Conservation (phyloP, 1,140 invertebrate species). For the Probaryconus sp. region DNA sequence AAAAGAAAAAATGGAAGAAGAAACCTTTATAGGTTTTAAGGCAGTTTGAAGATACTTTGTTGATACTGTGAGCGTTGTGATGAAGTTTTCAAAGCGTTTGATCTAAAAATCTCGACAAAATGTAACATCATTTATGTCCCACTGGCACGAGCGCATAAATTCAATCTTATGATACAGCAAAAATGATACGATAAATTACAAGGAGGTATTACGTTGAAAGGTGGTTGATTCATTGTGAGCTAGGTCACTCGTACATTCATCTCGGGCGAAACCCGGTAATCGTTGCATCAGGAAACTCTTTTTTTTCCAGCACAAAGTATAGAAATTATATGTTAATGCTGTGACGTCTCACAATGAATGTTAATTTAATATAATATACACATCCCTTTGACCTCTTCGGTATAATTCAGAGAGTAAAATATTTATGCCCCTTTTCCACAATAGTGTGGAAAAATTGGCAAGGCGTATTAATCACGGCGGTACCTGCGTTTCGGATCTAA, state of each 20-base stretch:
- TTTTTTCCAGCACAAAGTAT: constrained; percentile 16
- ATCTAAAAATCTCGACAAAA: too few species aligned
- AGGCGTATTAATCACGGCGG: too few species aligned
- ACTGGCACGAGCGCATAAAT: constrained; percentile 5
- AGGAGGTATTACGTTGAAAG: constrained; percentile 29
- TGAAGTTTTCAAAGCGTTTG: too few species aligned
- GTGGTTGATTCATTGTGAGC: constrained; percentile 37
- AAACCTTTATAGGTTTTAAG: too few species aligned
- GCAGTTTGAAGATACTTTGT: too few species aligned
- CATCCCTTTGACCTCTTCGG: constrained; percentile 6
- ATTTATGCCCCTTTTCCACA: background rate
- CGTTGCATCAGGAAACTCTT: constrained; percentile 28
- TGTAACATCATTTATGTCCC: background rate
- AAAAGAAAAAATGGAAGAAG: too few species aligned
- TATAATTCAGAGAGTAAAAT: constrained; percentile 20
- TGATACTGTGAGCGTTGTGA: too few species aligned
- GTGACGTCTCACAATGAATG: constrained; percentile 26
- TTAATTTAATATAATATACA: constrained; percentile 46
- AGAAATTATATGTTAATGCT: constrained; percentile 48
- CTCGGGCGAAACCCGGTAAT: constrained; percentile 31
- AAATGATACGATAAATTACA: constrained; percentile 43
- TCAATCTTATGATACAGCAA: constrained; percentile 28
- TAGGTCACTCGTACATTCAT: constrained; percentile 21
- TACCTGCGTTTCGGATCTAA: constrained; percentile 10
- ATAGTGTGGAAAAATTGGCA: constrained; percentile 28